Base-by-base conservation (phyloP, 1,140 invertebrate species). In the Brachionus calyciflorus region DNA sequence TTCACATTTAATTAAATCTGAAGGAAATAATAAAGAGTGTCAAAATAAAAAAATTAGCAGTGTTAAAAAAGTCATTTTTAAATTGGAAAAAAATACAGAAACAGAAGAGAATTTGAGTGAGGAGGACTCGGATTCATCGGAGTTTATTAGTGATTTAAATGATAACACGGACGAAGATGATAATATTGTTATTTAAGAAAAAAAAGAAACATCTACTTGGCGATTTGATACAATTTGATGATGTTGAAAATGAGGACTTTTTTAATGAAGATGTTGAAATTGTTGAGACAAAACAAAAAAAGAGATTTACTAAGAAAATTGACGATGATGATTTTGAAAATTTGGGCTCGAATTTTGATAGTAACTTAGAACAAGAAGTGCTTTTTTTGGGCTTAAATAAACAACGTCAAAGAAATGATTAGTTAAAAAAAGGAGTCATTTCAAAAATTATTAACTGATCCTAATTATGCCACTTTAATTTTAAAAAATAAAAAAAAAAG, bases 211-310 rank as follows among this genome's bases (percentile, higher is more conserved):
- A 77, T 68, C n/a, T 49, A 2, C 12, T 65, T 12, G 17, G 53
- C 19, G 63, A 69, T 77, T 69, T 65, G 41, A 65, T 77, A 7
- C 41, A 77, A 10, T 77, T 77, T 41, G 75, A 77, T 49, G 57
- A 57, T 77, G 75, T 77, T 33, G 55, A 77, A 40, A 40, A 65
- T 28, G 75, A 77, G 17, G 75, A 57, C 21, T 46, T 77, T 51
- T 60, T 49, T 44, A 57, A 46, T 30, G 51, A 48, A 17, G 40
- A 65, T 3, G 33, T 60, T 2, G 69, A 75, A 51, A 10, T 57
- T 21, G 41, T 53, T 17, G n/a, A 69, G 6, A 14, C 24, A 9
- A 40, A 28, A 46, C 30, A 30, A 37, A 60, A 69, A 65, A 37
- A 4, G 14, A 46, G 24, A 28, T 30, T 21, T 17, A n/a, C n/a